These are phyloP conservation scores for Rousettus madagascariensis DNA, from an alignment of 2,797 vertebrate genomes.

Conservation along the genomic window DNA sequence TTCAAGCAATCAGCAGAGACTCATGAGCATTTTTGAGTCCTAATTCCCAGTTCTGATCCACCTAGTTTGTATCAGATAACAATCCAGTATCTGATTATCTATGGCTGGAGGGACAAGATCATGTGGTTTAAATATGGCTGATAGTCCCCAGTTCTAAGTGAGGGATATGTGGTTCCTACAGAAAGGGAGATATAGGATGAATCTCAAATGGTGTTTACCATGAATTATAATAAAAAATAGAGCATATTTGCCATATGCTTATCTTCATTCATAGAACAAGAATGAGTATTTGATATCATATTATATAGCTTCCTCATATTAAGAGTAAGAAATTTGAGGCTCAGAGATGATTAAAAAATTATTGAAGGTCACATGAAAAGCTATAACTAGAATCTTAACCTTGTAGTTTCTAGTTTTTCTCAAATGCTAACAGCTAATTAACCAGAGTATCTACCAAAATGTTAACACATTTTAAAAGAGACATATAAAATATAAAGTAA, in stretches of 20 bases:
- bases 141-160: background rate
- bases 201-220: background rate
- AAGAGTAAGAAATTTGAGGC: background rate
- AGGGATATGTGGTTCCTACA: background rate
- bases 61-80: background rate
- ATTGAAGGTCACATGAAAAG: background rate
- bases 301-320: background rate
- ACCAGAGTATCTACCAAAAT: slow-evolving; percentile 1
- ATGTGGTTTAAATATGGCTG: background rate
- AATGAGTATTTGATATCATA: background rate
- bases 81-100: background rate
- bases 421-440: background rate
- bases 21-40: slow-evolving; percentile 16
- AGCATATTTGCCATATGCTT: background rate
- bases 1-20: background rate
- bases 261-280: background rate
- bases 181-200: background rate
- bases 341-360: background rate
- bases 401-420: slow-evolving; percentile 12
- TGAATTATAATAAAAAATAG: background rate
- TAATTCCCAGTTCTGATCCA: background rate
- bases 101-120: background rate
- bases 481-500: background rate
- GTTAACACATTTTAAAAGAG: slow-evolving; percentile 20
- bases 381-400: background rate